Evolutionary conservation across 1,140 invertebrate species (phyloP), one percentile per base, ranked within the genome.

Genomic region (Chironomus tepperi): DNA sequence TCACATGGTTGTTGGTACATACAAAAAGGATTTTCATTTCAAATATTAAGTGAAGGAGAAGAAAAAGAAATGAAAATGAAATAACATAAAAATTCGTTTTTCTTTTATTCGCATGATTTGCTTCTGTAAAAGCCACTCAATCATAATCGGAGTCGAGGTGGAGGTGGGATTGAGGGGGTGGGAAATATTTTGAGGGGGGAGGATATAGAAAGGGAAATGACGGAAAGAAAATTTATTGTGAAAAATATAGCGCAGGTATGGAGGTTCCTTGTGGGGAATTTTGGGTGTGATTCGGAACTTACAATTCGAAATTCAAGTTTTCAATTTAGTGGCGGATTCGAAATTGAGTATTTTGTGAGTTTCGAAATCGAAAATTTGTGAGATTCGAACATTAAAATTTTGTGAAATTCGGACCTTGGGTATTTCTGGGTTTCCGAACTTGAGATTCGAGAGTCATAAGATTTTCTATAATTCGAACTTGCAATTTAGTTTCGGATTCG

Each of bases 91-190:
- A 70, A 70, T 70, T 21, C 65, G 19, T 70, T 70, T 70, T 70
- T 70, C 19, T 70, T 70, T 70, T 70, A 70, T 70, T 70, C 65
- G 65, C 65, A 70, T 70, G 65, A 70, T 70, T 70, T 70, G 65
- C 65, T 70, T 70, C 65, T 70, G 65, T 70, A 70, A 70, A 70
- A 70, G 65, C 65, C 65, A 70, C 65, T 70, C 65, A 70, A 70
- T 70, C 65, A 70, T 70, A 70, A 70, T 70, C 24, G 24, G 5
- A 34, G 24, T 5, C 1, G 24, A 34, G 24, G 5, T 1, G 5
- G 5, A 34, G 24, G 24, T n/a, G n/a, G n/a, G n/a, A n/a, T n/a
- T n/a, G 24, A 34, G 24, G 24, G 24, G 24, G n/a, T 34, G 24
- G 5, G 24, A 34, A n/a, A n/a, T 7, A 7, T 7, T 47, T 34